Percentiles rank a stretch among this genome's conserved stretches.
phyloP scores from a whole-genome alignment of 1,140 invertebrate species.

The Drosophila nasuta region DNA sequence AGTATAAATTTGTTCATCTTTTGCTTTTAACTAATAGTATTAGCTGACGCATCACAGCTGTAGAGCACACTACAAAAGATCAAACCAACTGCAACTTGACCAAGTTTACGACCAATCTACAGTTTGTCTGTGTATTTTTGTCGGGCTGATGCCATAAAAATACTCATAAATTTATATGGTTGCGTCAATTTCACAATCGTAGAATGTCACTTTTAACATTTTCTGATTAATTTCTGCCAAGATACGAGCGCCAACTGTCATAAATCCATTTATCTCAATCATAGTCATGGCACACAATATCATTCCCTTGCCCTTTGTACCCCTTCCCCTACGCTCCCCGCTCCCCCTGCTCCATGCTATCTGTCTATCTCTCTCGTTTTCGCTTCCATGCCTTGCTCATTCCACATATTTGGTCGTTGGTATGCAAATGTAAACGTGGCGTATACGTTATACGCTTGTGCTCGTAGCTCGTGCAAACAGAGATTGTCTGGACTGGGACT shows the following conservation, averaged over 20 bases:
- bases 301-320: background rate
- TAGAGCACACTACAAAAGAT: background rate
- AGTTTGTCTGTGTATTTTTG: conserved; percentile 32
- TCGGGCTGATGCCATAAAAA: conserved; percentile 40
- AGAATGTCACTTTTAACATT: conserved; percentile 72
- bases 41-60: too few relatives aligned
- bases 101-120: conserved; percentile 21
- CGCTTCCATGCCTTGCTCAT: conserved; percentile 2
- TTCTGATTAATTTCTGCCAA: conserved; percentile 76
- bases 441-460: conserved; percentile 66
- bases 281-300: conserved; percentile 62
- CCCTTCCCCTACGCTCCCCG: background rate
- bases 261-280: conserved; percentile 83
- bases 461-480: conserved; percentile 50
- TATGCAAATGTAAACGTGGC: conserved; percentile 75
- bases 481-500: conserved; percentile 56
- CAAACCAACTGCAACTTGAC: conserved; percentile 3
- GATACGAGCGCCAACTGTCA: conserved; percentile 62
- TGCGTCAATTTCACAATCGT: conserved; percentile 77
- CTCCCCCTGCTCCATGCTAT: background rate
- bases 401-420: conserved; percentile 15
- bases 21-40: conserved; percentile 3
- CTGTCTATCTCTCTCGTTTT: background rate
- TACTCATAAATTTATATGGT: conserved; percentile 73
- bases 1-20: conserved; percentile 1